phyloP scores from a whole-genome alignment of 2,888 invertebrate species.

The Poecilobothrus nobilitatus region DNA sequence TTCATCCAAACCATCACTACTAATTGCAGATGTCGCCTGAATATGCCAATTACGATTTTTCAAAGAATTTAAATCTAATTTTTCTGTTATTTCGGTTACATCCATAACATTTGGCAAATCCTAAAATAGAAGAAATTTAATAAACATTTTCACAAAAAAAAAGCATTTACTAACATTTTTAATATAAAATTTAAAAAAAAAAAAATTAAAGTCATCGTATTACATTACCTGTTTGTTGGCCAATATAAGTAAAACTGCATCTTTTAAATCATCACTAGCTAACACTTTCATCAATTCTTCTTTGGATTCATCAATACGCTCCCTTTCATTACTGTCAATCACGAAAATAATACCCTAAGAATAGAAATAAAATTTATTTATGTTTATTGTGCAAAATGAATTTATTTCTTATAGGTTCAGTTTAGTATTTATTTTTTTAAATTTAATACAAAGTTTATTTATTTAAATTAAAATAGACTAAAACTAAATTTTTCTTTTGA shows the following conservation, averaged over 20 bases:
- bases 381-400: slow-evolving; percentile 95
- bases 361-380: slow-evolving; percentile 98
- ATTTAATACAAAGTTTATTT: too few relatives aligned
- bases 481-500: too few relatives aligned
- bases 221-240: slow-evolving; percentile 87
- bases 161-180: not conserved
- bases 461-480: too few relatives aligned
- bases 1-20: slow-evolving; percentile 24
- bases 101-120: slow-evolving; percentile 94
- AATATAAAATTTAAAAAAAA: not conserved
- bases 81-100: slow-evolving; percentile 88
- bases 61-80: slow-evolving; percentile 76
- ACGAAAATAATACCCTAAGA: slow-evolving; percentile 96
- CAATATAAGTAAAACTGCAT: slow-evolving; percentile 88
- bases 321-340: slow-evolving; percentile 94
- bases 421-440: not conserved
- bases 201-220: too few relatives aligned
- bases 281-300: slow-evolving; percentile 85
- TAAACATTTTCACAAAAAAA: not conserved
- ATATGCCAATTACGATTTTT: slow-evolving; percentile 25
- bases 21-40: slow-evolving; percentile 23
- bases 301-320: slow-evolving; percentile 62
- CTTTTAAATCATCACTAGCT: slow-evolving; percentile 88
- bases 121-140: slow-evolving; percentile 46
- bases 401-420: too few relatives aligned